Evolutionary conservation across 2,797 vertebrate species (phyloP).

Genomic region (Chloroceryle amazona): DNA sequence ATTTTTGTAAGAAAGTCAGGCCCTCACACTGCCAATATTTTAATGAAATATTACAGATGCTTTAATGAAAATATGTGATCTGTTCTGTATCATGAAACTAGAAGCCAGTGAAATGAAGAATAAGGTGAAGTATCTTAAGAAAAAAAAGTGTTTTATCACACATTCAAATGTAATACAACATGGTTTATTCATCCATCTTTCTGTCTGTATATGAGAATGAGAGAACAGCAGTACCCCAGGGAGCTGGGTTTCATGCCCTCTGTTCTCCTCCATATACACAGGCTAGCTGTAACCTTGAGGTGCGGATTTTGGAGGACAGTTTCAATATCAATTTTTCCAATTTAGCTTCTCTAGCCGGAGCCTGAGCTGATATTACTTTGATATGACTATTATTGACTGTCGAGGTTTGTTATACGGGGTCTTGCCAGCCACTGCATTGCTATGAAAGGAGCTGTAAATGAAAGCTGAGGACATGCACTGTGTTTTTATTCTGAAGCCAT

Average conservation of each 20-base stretch:
- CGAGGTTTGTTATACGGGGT: not conserved
- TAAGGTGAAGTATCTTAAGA: not conserved
- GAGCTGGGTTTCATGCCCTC: not conserved
- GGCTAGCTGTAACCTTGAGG: constrained; percentile 59
- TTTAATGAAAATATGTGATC: not conserved
- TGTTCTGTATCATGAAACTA: not conserved
- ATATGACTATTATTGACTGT: not conserved
- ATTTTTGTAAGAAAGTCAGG: constrained; percentile 19
- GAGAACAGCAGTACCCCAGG: not conserved
- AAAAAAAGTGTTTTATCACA: not conserved
- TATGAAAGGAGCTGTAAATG: constrained; percentile 21
- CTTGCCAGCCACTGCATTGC: not conserved
- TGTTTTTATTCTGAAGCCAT: constrained; percentile 6
- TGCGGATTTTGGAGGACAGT: constrained; percentile 35
- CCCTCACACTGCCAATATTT: constrained; percentile 37
- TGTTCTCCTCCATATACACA: not conserved
- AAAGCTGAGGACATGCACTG: not conserved
- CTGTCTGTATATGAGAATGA: not conserved
- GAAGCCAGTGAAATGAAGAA: constrained; percentile 5
- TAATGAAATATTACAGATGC: not conserved
- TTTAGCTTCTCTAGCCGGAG: constrained; percentile 4
- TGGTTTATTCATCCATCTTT: constrained; percentile 36
- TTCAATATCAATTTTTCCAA: constrained; percentile 40
- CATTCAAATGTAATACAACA: not conserved
- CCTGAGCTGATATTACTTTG: not conserved